Conservation (phyloP, 2,113 vertebrate genomes). For the Petrocephalus zakoni region DNA sequence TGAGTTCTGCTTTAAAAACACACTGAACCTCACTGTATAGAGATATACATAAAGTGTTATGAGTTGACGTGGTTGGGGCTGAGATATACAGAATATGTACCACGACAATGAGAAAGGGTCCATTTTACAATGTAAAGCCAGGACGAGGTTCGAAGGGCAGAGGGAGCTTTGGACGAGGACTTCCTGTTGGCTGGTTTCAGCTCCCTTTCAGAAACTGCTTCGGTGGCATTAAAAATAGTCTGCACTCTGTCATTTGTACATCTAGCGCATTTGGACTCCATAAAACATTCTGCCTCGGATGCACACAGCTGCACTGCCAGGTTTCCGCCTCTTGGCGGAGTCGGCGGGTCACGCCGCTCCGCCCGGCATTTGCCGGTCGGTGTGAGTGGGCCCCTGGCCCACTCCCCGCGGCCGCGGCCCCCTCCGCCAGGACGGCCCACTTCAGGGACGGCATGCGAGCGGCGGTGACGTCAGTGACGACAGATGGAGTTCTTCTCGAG, state of each 20-base stretch:
- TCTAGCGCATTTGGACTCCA: neutral
- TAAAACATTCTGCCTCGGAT: neutral
- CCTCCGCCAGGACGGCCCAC: neutral
- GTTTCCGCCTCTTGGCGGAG: constrained; percentile 7
- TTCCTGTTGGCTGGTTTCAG: neutral
- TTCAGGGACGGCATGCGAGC: neutral
- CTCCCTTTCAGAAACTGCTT: neutral
- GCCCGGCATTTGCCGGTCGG: neutral
- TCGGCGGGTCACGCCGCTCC: neutral
- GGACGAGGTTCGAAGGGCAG: neutral
- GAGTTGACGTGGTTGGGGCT: neutral
- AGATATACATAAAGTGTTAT: neutral
- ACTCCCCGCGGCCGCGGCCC: neutral
- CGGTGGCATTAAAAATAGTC: neutral
- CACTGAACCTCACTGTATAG: neutral
- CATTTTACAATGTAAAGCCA: neutral
- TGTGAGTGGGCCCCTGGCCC: neutral
- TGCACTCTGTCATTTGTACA: neutral
- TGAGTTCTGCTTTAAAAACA: neutral
- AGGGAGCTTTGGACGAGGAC: neutral
- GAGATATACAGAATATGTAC: neutral
- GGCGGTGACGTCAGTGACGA: neutral
- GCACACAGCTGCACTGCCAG: constrained; percentile 3
- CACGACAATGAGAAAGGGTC: neutral
- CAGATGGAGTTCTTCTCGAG: constrained; percentile 2